A percentile compares a stretch with the other conserved stretches of the same genome.
Evolutionary conservation across 2,113 vertebrate species (phyloP).

Genomic region (Aix galericulata): DNA sequence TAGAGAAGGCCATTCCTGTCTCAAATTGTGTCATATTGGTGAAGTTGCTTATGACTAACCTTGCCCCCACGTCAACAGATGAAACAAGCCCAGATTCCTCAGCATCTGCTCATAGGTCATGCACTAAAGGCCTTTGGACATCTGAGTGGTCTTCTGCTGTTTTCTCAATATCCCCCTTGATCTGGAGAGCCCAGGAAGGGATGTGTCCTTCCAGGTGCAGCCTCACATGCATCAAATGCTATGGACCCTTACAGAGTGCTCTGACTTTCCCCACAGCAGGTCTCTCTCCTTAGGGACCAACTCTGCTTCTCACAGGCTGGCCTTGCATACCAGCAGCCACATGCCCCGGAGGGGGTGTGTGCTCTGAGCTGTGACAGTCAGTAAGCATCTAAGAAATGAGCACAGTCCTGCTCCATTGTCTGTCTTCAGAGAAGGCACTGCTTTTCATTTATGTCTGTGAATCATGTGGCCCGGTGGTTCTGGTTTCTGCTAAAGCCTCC

Average conservation of each 20-base stretch:
- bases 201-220: not conserved
- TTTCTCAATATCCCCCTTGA: not conserved
- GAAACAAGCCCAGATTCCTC: not conserved
- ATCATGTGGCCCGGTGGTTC: not conserved
- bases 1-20: not conserved
- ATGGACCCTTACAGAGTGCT: not conserved
- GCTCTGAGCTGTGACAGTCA: not conserved
- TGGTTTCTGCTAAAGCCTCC: not conserved
- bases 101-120: not conserved
- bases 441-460: not conserved
- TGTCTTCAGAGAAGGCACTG: not conserved
- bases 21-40: not conserved
- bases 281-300: not conserved
- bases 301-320: not conserved
- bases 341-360: not conserved
- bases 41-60: not conserved
- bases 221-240: not conserved
- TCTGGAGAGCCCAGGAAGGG: not conserved
- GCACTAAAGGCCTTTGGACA: not conserved
- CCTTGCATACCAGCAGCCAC: not conserved
- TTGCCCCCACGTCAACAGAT: not conserved
- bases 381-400: not conserved
- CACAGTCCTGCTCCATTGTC: not conserved
- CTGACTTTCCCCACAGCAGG: not conserved
- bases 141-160: not conserved